Evolutionary conservation across 2,888 invertebrate species (phyloP), one percentile per base, ranked within the genome.

Genomic region (Apamea sordens): DNA sequence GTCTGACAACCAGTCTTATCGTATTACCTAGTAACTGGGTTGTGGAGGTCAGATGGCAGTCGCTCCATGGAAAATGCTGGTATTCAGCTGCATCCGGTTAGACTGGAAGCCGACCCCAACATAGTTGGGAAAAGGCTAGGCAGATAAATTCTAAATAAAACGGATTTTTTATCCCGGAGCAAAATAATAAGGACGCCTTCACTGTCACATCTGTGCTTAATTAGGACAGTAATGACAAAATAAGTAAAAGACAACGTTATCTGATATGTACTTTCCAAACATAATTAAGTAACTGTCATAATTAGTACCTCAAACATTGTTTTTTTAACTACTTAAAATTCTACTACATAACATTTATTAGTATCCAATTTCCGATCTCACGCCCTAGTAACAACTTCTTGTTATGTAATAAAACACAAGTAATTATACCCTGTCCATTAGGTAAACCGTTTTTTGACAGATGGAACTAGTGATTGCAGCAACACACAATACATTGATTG

Each of bases 201-300:
- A 36, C 44, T n/a, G 59, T 53, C 70, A 68, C 71, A 77, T 82
- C 82, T 82, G 77, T 72, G 44, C 53, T 47, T 72, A 84, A 84
- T 84, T 74, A 84, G 36, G n/a, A 41, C 67, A 72, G 59, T n/a
- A 84, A 84, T 67, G 28, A 84, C 32, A 64, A 74, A 79, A 81
- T 50, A 69, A 82, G 53, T 79, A 71, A 77, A 83, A 74, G 47
- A 59, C 44, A 70, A 65, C 56, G 36, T 70, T 47, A 73, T 70
- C 59, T 15, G 68, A 61, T 61, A 82, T n/a, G 36, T 61, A 63
- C 28, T 74, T 68, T 74, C 53, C 56, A 53, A 80, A 68, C 44
- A 61, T 81, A 82, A 82, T 82, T 82, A 71, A 72, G 61, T 71
- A 67, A 56, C 44, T 71, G 67, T 77, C 71, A 82, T 77, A 72